Conservation (phyloP, 2,797 vertebrate genomes). For the Ptychobarbus kaznakovi region DNA sequence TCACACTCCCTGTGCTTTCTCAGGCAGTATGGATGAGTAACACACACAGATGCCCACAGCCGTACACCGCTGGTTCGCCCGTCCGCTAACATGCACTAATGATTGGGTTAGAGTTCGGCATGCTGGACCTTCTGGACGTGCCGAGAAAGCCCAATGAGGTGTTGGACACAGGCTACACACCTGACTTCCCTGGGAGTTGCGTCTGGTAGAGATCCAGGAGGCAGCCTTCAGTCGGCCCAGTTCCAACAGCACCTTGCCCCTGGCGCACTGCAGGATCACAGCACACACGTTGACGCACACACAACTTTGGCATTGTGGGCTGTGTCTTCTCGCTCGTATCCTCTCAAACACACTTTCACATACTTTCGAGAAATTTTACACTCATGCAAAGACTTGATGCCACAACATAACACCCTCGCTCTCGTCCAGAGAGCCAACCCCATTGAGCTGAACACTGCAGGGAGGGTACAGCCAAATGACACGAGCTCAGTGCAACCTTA, state of each 20-base stretch:
- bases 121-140: constrained; percentile 25
- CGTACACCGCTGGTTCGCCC: background rate
- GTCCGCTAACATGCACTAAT: constrained; percentile 38
- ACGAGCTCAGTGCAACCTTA: background rate
- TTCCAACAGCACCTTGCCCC: constrained; percentile 89
- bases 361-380: background rate
- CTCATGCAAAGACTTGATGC: background rate
- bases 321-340: background rate
- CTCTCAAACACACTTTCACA: constrained; percentile 20
- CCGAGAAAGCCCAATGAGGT: background rate
- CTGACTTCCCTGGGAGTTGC: constrained; percentile 84
- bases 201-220: constrained; percentile 87
- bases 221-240: constrained; percentile 90
- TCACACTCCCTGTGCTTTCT: background rate
- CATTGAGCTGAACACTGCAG: background rate
- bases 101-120: constrained; percentile 40
- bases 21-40: constrained; percentile 21
- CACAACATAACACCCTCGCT: background rate
- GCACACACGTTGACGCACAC: constrained; percentile 12
- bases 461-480: background rate
- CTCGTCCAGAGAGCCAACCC: background rate
- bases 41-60: constrained; percentile 27
- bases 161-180: constrained; percentile 71
- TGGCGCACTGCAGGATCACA: constrained; percentile 83
- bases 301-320: constrained; percentile 10